A percentile compares a stretch with the other conserved stretches of the same genome.
These are phyloP conservation scores for Bufotes viridis DNA, from an alignment of 2,797 vertebrate genomes.

Conservation along the genomic window DNA sequence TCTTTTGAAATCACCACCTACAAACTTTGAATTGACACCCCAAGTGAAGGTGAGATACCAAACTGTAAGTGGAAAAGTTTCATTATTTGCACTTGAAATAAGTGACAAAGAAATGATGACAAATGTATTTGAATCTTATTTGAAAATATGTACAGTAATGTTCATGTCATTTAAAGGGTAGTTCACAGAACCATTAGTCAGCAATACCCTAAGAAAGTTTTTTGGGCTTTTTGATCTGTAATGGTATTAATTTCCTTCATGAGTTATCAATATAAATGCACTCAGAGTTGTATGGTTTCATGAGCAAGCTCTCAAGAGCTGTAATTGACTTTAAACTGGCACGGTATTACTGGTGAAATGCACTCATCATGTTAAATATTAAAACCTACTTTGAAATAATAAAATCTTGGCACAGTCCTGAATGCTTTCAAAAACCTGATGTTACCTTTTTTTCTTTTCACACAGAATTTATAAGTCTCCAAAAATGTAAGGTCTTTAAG, in stretches of 20 bases:
- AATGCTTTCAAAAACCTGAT: not conserved
- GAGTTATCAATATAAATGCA: conserved; percentile 55
- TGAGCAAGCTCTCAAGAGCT: conserved; percentile 53
- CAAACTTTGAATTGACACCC: too few relatives aligned
- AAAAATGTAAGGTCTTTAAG: not conserved
- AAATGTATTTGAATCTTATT: not conserved
- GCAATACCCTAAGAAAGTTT: conserved; percentile 33
- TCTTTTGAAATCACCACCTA: too few relatives aligned
- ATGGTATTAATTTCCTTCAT: conserved; percentile 52
- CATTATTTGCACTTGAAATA: too few relatives aligned
- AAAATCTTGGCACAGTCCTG: conserved; percentile 44
- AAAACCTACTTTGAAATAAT: conserved; percentile 52
- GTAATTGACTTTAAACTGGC: conserved; percentile 57
- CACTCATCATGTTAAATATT: conserved; percentile 54
- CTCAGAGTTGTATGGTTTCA: conserved; percentile 49
- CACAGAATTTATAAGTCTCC: not conserved
- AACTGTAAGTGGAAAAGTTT: too few relatives aligned
- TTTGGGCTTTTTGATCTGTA: conserved; percentile 48
- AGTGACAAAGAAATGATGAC: too few relatives aligned
- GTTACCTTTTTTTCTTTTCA: not conserved
- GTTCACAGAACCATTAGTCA: conserved; percentile 37
- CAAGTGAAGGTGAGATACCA: too few relatives aligned
- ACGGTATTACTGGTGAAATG: conserved; percentile 45
- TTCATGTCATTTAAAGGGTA: conserved; percentile 26
- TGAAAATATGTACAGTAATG: not conserved